Evolutionary conservation across 2,888 invertebrate species (phyloP), one percentile per base, ranked within the genome.

Genomic region (Drosophila prolongata): DNA sequence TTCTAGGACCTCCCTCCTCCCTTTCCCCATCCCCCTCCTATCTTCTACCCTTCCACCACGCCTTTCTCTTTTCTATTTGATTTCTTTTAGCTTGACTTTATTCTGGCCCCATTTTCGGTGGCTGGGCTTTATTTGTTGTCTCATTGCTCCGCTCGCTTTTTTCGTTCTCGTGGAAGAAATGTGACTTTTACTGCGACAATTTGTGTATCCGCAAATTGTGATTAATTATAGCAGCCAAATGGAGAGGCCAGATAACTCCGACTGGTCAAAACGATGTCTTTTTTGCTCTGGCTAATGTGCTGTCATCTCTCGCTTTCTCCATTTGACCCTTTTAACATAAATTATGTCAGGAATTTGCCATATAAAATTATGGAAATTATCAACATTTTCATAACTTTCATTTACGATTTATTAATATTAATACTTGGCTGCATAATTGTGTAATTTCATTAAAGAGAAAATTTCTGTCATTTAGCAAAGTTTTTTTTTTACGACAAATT

Each of bases 111-210:
- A 58, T 75, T 75, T 82, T 80, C 71, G 79, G 58, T 58, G 67
- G 76, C 76, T 40, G 49, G 49, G 49, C 79, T 81, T 81, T 78
- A 77, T 77, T 77, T 77, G 78, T 79, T 78, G 64, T 71, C 64
- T 62, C 66, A 65, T 74, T 76, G 50, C 43, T 42, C 46, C 38
- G 30, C 42, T 49, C 43, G 47, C 19, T 65, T 42, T 19, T 52
- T 64, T 10, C 38, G 19, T 52, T 44, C 34, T 42, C 37, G 42
- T 68, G 61, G 80, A 79, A 83, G 83, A 77, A 83, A 83, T 81
- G 82, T 81, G 82, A 82, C 82, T 82, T 79, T 79, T 79, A 80
- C 79, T 77, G 79, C 82, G 80, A 77, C 82, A 80, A 80, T 82
- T 80, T 80, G 79, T 82, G 82, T 80, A 83, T 80, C 79, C 79